Evolutionary conservation across 1,140 invertebrate genomes (phyloP).

Genomic region (Drusus annulatus): DNA sequence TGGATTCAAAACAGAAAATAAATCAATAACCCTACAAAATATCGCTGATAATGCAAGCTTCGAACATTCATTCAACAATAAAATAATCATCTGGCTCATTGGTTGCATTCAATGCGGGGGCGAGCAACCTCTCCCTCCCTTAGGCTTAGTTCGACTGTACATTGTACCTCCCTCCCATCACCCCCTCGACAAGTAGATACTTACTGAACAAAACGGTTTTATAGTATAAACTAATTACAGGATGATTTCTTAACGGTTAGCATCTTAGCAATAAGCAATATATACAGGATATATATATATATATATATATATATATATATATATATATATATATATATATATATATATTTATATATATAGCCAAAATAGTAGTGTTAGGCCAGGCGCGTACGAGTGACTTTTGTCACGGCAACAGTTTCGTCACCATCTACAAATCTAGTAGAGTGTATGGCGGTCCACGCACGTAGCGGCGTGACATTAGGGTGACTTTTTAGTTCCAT

Average conservation of each 20-base stretch:
- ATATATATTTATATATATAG: too few species aligned
- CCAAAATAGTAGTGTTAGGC: too few species aligned
- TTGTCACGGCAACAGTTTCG: too few species aligned
- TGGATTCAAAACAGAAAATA: neutral
- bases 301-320: too few species aligned
- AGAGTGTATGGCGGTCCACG: too few species aligned
- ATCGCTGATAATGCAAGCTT: neutral
- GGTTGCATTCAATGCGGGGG: slow-evolving; percentile 8
- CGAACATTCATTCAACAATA: slow-evolving; percentile 16
- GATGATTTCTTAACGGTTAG: neutral
- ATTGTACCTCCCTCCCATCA: neutral
- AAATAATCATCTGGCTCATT: slow-evolving; percentile 45
- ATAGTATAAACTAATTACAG: slow-evolving; percentile 8
- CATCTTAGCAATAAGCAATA: too few species aligned
- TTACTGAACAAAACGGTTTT: neutral
- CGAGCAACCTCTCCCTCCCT: neutral
- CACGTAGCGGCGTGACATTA: too few species aligned
- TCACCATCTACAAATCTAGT: too few species aligned
- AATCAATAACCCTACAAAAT: slow-evolving; percentile 19
- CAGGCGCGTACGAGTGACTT: too few species aligned
- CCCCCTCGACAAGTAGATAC: neutral
- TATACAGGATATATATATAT: too few species aligned
- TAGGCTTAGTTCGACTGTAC: neutral
- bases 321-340: too few species aligned
- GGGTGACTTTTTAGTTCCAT: too few species aligned